Base-by-base conservation (phyloP, 2,888 invertebrate genomes). In the Taenaris catops region DNA sequence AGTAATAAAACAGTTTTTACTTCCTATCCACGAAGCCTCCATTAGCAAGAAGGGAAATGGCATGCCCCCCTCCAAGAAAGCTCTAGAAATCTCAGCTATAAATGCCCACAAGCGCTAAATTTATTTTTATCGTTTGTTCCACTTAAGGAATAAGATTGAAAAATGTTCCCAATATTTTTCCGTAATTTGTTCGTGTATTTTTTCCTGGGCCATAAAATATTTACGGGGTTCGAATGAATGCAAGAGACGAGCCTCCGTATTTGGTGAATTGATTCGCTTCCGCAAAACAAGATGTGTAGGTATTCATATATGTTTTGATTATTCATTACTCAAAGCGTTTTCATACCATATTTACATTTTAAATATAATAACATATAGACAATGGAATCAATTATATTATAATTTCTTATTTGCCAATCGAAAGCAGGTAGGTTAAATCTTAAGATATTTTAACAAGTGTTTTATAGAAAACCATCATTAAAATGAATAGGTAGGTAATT, bases 121-220 rank as follows among this genome's bases (percentile, higher is more conserved):
- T 79, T 78, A 78, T 73, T 78, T 81, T 84, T 83, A 86, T 86
- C 67, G 81, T 73, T 71, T 67, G 67, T 70, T 72, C 74, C 81
- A 86, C 84, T 84, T 80, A 83, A 80, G 76, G 68, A 76, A 81
- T 79, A 73, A 73, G 80, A 83, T 79, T 83, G 81, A 76, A 80
- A 81, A 81, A 71, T 72, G 67, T 64, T 71, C 68, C 66, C 68
- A 66, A 80, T 79, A 75, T 79, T 76, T 73, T 58, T 65, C 66
- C 54, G 63, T 75, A 78, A 78, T 80, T 78, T 74, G 59, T 62
- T 62, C 59, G 57, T 60, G 58, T 66, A 68, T 76, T 81, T 76
- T 79, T 81, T 78, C 51, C 44, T 51, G 41, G 52, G 71, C 65
- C 67, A 72, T 84, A 86, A 84, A 84, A 86, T 79, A 79, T 84